A percentile compares a stretch with the other conserved stretches of the same genome.
Conservation (phyloP, 2,797 vertebrate species). For the Ceryle rudis region DNA sequence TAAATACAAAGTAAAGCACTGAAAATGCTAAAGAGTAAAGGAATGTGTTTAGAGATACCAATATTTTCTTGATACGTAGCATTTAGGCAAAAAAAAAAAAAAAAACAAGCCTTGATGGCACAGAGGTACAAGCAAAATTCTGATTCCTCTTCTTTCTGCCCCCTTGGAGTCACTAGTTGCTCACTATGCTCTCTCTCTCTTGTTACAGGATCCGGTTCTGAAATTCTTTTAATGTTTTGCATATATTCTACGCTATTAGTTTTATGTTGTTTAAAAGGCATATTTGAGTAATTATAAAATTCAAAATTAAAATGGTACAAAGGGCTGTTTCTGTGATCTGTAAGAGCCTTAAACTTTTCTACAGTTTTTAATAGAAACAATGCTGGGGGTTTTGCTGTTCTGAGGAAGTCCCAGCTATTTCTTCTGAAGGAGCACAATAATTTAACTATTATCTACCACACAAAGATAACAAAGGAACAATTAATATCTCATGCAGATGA, state of each 20-base stretch:
- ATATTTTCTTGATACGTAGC: slow-evolving; percentile 66
- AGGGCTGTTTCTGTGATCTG: not conserved
- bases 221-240: slow-evolving; percentile 1
- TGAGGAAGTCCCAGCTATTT: not conserved
- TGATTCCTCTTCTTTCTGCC: not conserved
- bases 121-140: slow-evolving; percentile 48
- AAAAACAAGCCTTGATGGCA: slow-evolving; percentile 27
- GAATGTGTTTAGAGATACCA: slow-evolving; percentile 64
- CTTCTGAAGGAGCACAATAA: not conserved
- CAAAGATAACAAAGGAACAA: not conserved
- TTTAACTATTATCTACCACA: not conserved
- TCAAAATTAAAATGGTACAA: not conserved
- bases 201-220: not conserved
- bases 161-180: not conserved
- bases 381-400: not conserved
- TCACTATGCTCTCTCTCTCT: not conserved
- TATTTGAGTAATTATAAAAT: not conserved
- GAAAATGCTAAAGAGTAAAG: slow-evolving; percentile 68
- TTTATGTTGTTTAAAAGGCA: not conserved
- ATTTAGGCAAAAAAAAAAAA: slow-evolving; percentile 49
- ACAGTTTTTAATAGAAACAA: not conserved
- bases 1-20: slow-evolving; percentile 73
- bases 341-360: not conserved
- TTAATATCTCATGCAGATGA: not conserved
- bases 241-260: not conserved